These are phyloP conservation scores for Microcebus griseorufus DNA, from an alignment of 2,113 vertebrate species.

Conservation along the genomic window DNA sequence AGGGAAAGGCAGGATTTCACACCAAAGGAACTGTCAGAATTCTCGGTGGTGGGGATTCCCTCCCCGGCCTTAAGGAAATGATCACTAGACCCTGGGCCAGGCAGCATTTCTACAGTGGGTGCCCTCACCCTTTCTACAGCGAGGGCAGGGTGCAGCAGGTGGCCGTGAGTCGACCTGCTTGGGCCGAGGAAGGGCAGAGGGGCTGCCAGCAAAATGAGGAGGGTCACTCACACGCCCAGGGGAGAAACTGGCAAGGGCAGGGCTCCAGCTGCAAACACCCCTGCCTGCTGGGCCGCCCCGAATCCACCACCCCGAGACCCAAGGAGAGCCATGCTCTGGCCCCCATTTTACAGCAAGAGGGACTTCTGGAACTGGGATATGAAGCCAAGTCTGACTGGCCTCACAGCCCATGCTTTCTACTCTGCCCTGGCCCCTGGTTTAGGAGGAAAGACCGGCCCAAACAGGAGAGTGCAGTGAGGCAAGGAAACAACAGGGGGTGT, in stretches of 20 bases:
- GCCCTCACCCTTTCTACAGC: background rate
- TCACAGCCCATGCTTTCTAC: background rate
- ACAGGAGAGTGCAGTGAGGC: background rate
- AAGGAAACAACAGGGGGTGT: background rate
- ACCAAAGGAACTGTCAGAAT: background rate
- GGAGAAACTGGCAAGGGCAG: background rate
- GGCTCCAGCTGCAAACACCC: background rate
- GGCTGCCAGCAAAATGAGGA: background rate
- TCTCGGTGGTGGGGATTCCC: background rate
- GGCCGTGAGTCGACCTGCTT: too few relatives aligned
- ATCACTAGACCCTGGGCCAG: background rate
- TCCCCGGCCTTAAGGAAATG: background rate
- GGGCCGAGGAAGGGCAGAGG: background rate
- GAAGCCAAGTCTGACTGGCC: background rate
- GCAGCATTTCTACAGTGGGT: background rate
- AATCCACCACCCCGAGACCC: background rate
- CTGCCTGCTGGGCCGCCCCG: fast-evolving
- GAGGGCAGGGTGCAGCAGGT: background rate
- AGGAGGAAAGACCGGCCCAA: background rate
- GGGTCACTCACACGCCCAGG: background rate
- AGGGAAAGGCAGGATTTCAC: background rate
- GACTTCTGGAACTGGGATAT: background rate
- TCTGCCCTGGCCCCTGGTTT: background rate
- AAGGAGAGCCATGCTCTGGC: fast-evolving
- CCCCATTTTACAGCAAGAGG: background rate